phyloP scores from a whole-genome alignment of 1,140 invertebrate genomes.

The Steinernema feltiae region DNA sequence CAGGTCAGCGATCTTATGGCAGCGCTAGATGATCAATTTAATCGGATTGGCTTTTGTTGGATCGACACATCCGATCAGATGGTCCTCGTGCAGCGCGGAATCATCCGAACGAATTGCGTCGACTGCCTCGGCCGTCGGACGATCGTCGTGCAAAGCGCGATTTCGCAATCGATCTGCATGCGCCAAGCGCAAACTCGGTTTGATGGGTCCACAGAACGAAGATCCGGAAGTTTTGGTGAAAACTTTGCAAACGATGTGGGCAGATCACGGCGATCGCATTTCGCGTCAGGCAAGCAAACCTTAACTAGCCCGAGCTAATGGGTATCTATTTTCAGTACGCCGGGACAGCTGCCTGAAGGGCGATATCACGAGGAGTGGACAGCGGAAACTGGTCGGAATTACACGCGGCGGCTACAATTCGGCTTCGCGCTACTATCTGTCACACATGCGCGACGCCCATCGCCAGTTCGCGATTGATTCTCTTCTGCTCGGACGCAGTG shows the following conservation, averaged over 20 bases:
- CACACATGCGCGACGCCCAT: slow-evolving; percentile 88
- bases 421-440: slow-evolving; percentile 87
- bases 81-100: slow-evolving; percentile 61
- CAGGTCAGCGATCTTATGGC: slow-evolving; percentile 41
- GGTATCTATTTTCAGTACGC: slow-evolving; percentile 59
- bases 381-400: slow-evolving; percentile 86
- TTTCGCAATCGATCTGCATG: slow-evolving; percentile 60
- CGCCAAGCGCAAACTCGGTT: slow-evolving; percentile 58
- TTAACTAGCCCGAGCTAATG: slow-evolving; percentile 9
- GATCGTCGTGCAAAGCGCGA: slow-evolving; percentile 60
- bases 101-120: slow-evolving; percentile 63
- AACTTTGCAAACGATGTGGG: slow-evolving; percentile 61
- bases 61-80: slow-evolving; percentile 50
- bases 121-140: slow-evolving; percentile 59
- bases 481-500: slow-evolving; percentile 23
- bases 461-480: slow-evolving; percentile 85
- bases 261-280: slow-evolving; percentile 63
- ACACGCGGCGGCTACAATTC: slow-evolving; percentile 99
- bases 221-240: slow-evolving; percentile 42
- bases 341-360: slow-evolving; percentile 63
- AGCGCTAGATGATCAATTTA: slow-evolving; percentile 35
- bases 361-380: slow-evolving; percentile 92
- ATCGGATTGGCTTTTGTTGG: slow-evolving; percentile 54
- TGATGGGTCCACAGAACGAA: slow-evolving; percentile 45
- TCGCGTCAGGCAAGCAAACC: slow-evolving; percentile 53